Evolutionary conservation across 2,113 vertebrate species (phyloP), one percentile per base, ranked within the genome.

Genomic region (Tretioscincus oriximinensis): DNA sequence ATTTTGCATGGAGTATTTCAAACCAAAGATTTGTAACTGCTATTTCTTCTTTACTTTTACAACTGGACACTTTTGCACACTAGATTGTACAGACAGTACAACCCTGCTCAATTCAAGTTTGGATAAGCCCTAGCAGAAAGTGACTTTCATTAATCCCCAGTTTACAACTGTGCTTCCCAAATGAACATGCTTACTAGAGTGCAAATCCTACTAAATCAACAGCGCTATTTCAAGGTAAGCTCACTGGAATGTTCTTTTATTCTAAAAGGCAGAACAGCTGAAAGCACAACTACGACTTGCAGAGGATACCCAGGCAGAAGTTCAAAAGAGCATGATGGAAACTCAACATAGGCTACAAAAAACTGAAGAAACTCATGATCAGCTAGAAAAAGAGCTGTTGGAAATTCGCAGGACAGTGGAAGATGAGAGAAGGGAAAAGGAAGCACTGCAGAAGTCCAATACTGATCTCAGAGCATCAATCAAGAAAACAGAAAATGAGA

Each of bases 401-500:
- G 96, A 97, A 51, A 90, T 93, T 51, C 92, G 76, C 29, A 85
- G 90, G 84, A 84, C 89, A 0, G 80, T 96, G 81, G 88, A 76
- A 0, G 92, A 95, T 1, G 93, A 94, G 83, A 91, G 81, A 81
- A 89, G 87, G 0, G 95, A 97, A 81, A 96, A 92, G 73, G 94
- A 95, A 4, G 76, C 92, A 68, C 88, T 97, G 78, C 94, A 93
- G 45, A 60, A 72, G 4, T 96, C 96, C 45, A 97, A 96, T 80
- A 76, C 90, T 11, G 89, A 96, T 73, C 95, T 97, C 5, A 90
- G 94, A 75, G 90, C 88, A 2, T 79, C 88, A 4, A 31, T 97
- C 71, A 93, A 91, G 88, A 93, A 81, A 83, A 89, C 90, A 0
- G 94, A 96, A 85, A 93, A 92, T n/a, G 95, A 97, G 82, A 96